A percentile compares a stretch with the other conserved stretches of the same genome.
These are phyloP conservation scores for Calameuta idolon DNA, from an alignment of 2,888 invertebrate species.

Conservation along the genomic window DNA sequence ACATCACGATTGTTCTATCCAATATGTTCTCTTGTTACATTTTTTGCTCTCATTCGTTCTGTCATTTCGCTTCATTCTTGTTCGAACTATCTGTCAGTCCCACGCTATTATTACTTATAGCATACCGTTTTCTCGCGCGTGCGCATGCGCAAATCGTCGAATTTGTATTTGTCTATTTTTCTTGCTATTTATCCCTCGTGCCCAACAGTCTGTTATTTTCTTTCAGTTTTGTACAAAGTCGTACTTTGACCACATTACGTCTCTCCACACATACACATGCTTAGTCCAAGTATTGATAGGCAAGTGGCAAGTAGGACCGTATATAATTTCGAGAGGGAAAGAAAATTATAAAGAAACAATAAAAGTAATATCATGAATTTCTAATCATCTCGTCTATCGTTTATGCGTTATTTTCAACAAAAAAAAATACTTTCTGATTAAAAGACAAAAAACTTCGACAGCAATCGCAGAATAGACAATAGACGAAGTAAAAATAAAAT, in stretches of 20 bases:
- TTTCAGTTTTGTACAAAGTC: constrained; percentile 39
- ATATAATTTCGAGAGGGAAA: background rate
- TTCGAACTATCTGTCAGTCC: background rate
- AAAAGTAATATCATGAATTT: background rate
- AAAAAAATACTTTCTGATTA: background rate
- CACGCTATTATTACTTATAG: background rate
- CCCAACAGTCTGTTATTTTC: constrained; percentile 29
- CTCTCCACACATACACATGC: background rate
- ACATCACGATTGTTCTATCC: background rate
- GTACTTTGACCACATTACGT: constrained; percentile 24
- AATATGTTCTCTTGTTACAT: background rate
- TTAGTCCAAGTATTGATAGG: background rate
- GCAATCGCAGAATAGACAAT: background rate
- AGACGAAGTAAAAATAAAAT: background rate
- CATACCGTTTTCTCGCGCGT: background rate
- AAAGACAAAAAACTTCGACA: background rate
- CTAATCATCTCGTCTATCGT: background rate
- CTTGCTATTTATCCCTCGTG: constrained; percentile 25
- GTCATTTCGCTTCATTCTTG: background rate
- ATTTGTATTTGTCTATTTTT: constrained; percentile 18
- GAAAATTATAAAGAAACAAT: background rate
- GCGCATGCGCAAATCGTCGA: constrained; percentile 15
- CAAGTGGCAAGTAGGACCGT: background rate
- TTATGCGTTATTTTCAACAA: background rate
- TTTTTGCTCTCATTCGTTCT: background rate